A percentile compares a stretch with the other conserved stretches of the same genome.
Conservation (phyloP, 2,888 invertebrate genomes). For the Trichogramma evanescens region DNA sequence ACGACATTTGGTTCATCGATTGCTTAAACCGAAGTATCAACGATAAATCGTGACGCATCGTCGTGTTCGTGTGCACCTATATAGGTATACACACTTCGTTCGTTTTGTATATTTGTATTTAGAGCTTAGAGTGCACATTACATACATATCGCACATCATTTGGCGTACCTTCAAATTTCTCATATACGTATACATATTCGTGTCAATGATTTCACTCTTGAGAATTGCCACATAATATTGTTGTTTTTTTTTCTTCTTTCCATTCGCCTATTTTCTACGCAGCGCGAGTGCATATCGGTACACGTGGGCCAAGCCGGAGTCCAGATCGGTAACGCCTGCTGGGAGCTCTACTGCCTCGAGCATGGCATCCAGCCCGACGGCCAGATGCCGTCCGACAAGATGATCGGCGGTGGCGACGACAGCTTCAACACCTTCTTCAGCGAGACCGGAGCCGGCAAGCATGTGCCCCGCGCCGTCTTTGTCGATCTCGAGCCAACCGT, state of each 20-base stretch:
- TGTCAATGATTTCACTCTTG: background rate
- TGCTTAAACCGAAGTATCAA: too few relatives aligned
- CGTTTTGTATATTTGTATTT: too few relatives aligned
- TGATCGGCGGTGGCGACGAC: conserved; percentile 84
- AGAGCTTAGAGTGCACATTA: too few relatives aligned
- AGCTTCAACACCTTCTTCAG: conserved; percentile 93
- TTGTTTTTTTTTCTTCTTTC: background rate
- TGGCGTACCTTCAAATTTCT: background rate
- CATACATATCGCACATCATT: too few relatives aligned
- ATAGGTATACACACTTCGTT: too few relatives aligned
- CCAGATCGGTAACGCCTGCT: conserved; percentile 85
- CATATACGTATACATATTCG: background rate
- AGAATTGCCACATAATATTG: background rate
- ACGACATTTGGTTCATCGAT: too few relatives aligned
- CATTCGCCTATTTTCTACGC: conserved; percentile 27
- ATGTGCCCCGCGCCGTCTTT: conserved; percentile 84
- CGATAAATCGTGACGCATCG: too few relatives aligned
- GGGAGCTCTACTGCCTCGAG: conserved; percentile 82
- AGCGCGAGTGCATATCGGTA: conserved; percentile 74
- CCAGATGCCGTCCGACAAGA: conserved; percentile 89
- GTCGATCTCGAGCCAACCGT: conserved; percentile 96
- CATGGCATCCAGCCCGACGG: conserved; percentile 90
- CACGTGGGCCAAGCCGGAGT: conserved; percentile 79
- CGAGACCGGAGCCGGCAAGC: conserved; percentile 92
- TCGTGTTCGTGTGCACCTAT: too few relatives aligned